Conservation (phyloP, 1,140 invertebrate species). For the Drosophila sproati region DNA sequence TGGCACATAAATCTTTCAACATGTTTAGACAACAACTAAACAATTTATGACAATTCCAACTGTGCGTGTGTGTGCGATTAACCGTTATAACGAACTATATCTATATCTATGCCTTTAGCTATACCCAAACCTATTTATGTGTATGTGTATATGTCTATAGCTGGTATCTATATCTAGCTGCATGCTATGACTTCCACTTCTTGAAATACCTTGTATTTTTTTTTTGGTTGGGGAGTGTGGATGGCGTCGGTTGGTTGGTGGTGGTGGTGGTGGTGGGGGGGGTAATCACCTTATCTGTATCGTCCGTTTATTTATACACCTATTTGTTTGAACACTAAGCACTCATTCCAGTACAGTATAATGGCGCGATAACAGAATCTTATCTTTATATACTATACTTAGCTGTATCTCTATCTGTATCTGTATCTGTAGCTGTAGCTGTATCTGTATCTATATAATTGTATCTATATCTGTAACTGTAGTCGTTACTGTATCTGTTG, state of each 20-base stretch:
- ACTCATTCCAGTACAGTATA: slow-evolving; percentile 37
- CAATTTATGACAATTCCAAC: slow-evolving; percentile 75
- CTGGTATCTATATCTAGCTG: slow-evolving; percentile 16
- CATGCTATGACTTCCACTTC: slow-evolving; percentile 52
- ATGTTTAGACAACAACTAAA: slow-evolving; percentile 81
- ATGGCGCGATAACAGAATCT: slow-evolving; percentile 61
- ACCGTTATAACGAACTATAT: slow-evolving; percentile 64
- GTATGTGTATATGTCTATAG: slow-evolving; percentile 41
- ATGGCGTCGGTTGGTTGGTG: too few relatives aligned
- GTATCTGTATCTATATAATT: slow-evolving; percentile 29
- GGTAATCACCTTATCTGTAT: slow-evolving; percentile 44
- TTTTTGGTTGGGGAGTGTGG: background rate
- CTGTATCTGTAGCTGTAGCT: slow-evolving; percentile 19
- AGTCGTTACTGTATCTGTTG: slow-evolving; percentile 30
- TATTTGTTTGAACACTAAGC: slow-evolving; percentile 80
- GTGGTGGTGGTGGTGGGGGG: background rate
- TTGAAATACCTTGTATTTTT: slow-evolving; percentile 34
- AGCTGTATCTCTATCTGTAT: slow-evolving; percentile 1
- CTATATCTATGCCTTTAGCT: slow-evolving; percentile 30
- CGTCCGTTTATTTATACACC: slow-evolving; percentile 78
- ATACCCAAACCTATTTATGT: slow-evolving; percentile 16
- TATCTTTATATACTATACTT: slow-evolving; percentile 41
- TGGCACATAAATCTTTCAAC: slow-evolving; percentile 76
- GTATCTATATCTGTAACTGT: slow-evolving; percentile 16
- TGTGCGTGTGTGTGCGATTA: slow-evolving; percentile 57